Base-by-base conservation (phyloP, 2,113 vertebrate genomes). In the Pleuronectes platessa region DNA sequence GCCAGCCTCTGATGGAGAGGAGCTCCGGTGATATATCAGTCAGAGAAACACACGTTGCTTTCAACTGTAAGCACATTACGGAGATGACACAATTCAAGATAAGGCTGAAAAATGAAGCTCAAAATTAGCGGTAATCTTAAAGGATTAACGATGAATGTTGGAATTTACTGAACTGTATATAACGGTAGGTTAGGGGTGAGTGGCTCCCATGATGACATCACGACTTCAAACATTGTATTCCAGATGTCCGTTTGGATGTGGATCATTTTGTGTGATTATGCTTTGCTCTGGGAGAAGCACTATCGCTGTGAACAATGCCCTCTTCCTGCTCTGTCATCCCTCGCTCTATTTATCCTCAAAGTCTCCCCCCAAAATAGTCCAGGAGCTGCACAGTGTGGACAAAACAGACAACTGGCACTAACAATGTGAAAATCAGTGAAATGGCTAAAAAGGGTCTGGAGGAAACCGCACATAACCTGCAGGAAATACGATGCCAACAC, bases 401-500 rank as follows among this genome's bases (percentile, higher is more conserved):
- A 74, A 78, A 10, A 42, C 3, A 18, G 64, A 70, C 79, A 61
- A 74, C 21, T 49, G 23, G 23, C 67, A 64, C 17, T 66, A 82
- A 88, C 87, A 89, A 88, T 74, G 62, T 55, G 55, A 35, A 42
- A 17, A 11, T 54, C 45, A 5, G 45, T 10, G 18, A 54, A 54
- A 21, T 5, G 51, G 51, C 20, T 54, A 20, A n/a, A n/a, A 84
- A 40, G 17, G 17, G 17, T 49, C 65, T 3, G 56, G 23, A 58
- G 86, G 84, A 89, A 87, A 84, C 74, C 51, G 49, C 77, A 62
- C 60, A 72, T 60, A 68, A 31, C 71, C 85, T 78, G 74, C 79
- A 75, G 86, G 85, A 91, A 89, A 78, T 12, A 18, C 56, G 71
- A 21, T 84, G 78, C 81, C 76, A 88, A 74, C 76, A 75, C 78